Percentiles rank a stretch among this genome's conserved stretches.
These are phyloP conservation scores for Halcyon smyrnensis DNA, from an alignment of 2,797 vertebrate genomes.

Conservation along the genomic window DNA sequence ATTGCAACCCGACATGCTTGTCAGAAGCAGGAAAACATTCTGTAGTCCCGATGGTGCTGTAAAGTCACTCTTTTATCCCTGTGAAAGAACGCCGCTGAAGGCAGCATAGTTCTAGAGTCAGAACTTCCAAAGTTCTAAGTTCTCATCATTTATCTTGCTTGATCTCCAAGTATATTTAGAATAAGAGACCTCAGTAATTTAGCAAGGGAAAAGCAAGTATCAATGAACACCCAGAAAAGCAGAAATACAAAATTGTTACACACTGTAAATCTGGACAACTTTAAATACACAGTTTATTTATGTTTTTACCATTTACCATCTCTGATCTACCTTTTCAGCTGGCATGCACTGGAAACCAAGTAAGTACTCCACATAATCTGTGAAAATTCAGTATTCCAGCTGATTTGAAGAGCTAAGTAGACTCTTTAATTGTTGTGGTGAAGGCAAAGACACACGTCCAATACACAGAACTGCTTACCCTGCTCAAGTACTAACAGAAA, in stretches of 20 bases:
- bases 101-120: accelerated
- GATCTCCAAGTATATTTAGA: background rate
- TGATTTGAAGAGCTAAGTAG: background rate
- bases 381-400: background rate
- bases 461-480: background rate
- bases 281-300: background rate
- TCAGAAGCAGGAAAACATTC: background rate
- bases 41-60: background rate
- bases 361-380: background rate
- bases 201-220: background rate
- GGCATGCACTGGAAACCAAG: background rate
- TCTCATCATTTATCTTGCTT: background rate
- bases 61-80: background rate
- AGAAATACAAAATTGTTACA: background rate
- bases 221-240: background rate
- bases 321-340: background rate
- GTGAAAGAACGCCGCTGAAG: background rate
- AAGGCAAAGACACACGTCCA: background rate
- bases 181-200: background rate
- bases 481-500: background rate
- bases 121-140: background rate
- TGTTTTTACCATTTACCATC: background rate
- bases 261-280: background rate
- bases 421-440: background rate
- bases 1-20: background rate